Percentiles rank a stretch among this genome's conserved stretches.
Evolutionary conservation across 2,797 vertebrate species (phyloP).

Genomic region (Sebastiscus tertius): DNA sequence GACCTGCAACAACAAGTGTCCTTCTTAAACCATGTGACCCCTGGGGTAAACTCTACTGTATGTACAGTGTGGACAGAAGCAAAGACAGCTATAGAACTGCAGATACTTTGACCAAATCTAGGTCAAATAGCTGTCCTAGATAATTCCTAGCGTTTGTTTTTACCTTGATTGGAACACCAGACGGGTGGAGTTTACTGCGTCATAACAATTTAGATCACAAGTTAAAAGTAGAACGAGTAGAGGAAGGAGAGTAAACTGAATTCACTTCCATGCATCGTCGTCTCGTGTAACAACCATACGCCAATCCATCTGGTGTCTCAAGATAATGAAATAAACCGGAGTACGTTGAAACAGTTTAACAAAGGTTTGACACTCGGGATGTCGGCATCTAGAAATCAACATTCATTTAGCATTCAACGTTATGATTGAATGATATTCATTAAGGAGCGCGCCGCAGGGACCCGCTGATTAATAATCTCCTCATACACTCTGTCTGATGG

Average conservation of each 20-base stretch:
- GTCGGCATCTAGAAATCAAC: conserved; percentile 22
- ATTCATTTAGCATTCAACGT: conserved; percentile 31
- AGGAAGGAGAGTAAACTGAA: conserved; percentile 3
- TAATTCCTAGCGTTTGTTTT: conserved; percentile 31
- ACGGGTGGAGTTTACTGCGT: conserved; percentile 19
- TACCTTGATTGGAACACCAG: neutral
- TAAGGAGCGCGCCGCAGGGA: conserved; percentile 37
- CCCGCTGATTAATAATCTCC: conserved; percentile 56
- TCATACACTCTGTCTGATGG: conserved; percentile 40
- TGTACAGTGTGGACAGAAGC: neutral
- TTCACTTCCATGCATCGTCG: conserved; percentile 15
- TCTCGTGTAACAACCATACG: neutral
- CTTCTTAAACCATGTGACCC: neutral
- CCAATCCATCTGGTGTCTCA: conserved; percentile 24
- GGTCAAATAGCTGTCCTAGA: conserved; percentile 45
- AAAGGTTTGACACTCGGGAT: conserved; percentile 4
- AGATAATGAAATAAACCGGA: conserved; percentile 19
- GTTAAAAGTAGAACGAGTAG: conserved; percentile 1
- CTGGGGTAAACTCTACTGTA: neutral
- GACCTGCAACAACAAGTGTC: neutral
- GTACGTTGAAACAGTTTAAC: conserved; percentile 16
- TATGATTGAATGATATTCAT: conserved; percentile 55
- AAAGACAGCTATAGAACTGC: conserved; percentile 16
- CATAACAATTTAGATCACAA: neutral
- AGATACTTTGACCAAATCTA: conserved; percentile 39